Base-by-base conservation (phyloP, 1,140 invertebrate genomes). In the Helicorthomorpha holstii region DNA sequence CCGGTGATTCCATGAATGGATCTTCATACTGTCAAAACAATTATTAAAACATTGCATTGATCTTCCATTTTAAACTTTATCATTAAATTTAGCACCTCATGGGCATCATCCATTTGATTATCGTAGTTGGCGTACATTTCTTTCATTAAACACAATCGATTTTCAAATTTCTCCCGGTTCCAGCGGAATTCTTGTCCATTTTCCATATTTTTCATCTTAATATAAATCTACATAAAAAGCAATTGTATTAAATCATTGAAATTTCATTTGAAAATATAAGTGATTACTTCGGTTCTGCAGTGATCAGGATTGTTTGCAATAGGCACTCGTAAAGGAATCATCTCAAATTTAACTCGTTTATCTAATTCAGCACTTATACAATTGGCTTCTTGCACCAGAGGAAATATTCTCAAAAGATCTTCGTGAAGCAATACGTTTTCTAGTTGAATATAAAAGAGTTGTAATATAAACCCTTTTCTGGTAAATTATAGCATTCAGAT, bases 41-140 rank as follows among this genome's bases (percentile, higher is more conserved):
- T 34, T 34, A 34, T 34, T 7, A 34, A 34, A 34, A 34, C 7
- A 34, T 7, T 16, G 29, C 7, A 7, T 34, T 34, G 29, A n/a
- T n/a, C n/a, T n/a, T n/a, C n/a, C n/a, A n/a, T n/a, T n/a, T n/a
- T n/a, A n/a, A n/a, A n/a, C n/a, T 49, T 68, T 61, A 62, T 59
- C 64, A 61, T 61, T 60, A 74, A 74, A 48, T 66, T 64, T 25
- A 73, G 66, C 44, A 73, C 26, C 48, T 77, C 69, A 70, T 71
- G 71, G 25, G 74, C 68, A 19, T 67, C 65, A 50, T 73, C 69
- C n/a, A n/a, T n/a, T 16, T 70, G 73, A 42, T 76, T 72, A 55
- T 71, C 64, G 56, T 73, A 75, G 52, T 75, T 72, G 51, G 72
- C 67, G 56, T 75, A 80, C 67, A 80, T 75, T 59, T 79, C 75